These are phyloP conservation scores for Spea multiplicata DNA, from an alignment of 2,113 vertebrate genomes.

Conservation along the genomic window DNA sequence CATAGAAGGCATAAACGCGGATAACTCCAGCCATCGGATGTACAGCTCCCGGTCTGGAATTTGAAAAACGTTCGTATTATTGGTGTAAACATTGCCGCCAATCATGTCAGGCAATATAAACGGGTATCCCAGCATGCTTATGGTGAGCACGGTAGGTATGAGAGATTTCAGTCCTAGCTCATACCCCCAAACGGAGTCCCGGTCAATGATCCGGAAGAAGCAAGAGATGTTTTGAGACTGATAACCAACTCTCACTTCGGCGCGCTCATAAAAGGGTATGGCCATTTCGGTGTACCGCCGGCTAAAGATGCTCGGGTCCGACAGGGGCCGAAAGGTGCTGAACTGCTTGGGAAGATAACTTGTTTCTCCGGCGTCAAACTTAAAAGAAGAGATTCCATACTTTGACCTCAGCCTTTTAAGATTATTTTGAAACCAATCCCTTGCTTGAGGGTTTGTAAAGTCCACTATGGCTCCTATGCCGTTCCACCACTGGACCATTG, in stretches of 20 bases:
- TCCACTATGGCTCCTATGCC: slow-evolving; percentile 88
- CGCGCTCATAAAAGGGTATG: slow-evolving; percentile 81
- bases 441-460: slow-evolving; percentile 84
- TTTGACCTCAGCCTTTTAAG: slow-evolving; percentile 74
- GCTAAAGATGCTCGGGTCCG: slow-evolving; percentile 87
- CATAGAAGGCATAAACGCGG: slow-evolving; percentile 97
- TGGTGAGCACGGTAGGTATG: slow-evolving; percentile 89
- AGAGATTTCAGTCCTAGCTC: slow-evolving; percentile 91
- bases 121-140: slow-evolving; percentile 91
- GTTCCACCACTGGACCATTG: slow-evolving; percentile 90
- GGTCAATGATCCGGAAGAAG: slow-evolving; percentile 88
- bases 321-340: slow-evolving; percentile 74
- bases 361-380: slow-evolving; percentile 90
- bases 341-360: slow-evolving; percentile 90
- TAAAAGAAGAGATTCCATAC: slow-evolving; percentile 85
- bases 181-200: slow-evolving; percentile 90
- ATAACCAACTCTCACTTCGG: slow-evolving; percentile 87
- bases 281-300: slow-evolving; percentile 91
- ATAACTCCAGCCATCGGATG: slow-evolving; percentile 93
- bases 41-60: slow-evolving; percentile 91
- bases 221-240: slow-evolving; percentile 92
- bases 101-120: slow-evolving; percentile 89
- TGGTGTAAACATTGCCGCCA: slow-evolving; percentile 75
- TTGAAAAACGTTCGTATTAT: slow-evolving; percentile 63
- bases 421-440: slow-evolving; percentile 86